A percentile compares a stretch with the other conserved stretches of the same genome.
Conservation (phyloP, 2,797 vertebrate species). For the Thunnus albacares region DNA sequence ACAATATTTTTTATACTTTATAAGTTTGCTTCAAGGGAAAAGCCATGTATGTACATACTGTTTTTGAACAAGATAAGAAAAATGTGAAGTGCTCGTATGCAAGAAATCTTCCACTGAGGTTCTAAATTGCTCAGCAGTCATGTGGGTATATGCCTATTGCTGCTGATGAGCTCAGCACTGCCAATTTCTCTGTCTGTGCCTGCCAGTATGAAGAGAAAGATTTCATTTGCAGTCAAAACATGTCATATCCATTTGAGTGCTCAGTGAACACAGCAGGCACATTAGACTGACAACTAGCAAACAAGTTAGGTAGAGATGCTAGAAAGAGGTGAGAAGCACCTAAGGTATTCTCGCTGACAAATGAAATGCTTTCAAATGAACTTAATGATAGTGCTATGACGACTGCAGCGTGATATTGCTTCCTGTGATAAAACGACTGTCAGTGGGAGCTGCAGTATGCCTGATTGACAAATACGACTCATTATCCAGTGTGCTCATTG, state of each 20-base stretch:
- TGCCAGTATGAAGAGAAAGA: constrained; percentile 61
- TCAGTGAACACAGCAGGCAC: constrained; percentile 66
- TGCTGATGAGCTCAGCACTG: constrained; percentile 71
- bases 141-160: constrained; percentile 49
- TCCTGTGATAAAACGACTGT: constrained; percentile 55
- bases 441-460: constrained; percentile 47
- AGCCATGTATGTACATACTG: background rate
- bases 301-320: constrained; percentile 62
- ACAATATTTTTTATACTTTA: background rate
- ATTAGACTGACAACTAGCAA: constrained; percentile 69
- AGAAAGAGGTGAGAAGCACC: constrained; percentile 55
- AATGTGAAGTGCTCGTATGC: constrained; percentile 34
- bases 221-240: constrained; percentile 79
- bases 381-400: constrained; percentile 67
- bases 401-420: constrained; percentile 54
- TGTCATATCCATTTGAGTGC: constrained; percentile 69
- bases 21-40: constrained; percentile 18
- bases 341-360: constrained; percentile 57
- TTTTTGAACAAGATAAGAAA: constrained; percentile 34
- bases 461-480: constrained; percentile 79
- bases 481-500: constrained; percentile 69
- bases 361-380: constrained; percentile 69
- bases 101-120: constrained; percentile 34
- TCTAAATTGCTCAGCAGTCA: constrained; percentile 58
- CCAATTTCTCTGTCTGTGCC: constrained; percentile 65